Evolutionary conservation across 2,113 vertebrate species (phyloP), one percentile per base, ranked within the genome.

Genomic region (Gasterosteus aculeatus): DNA sequence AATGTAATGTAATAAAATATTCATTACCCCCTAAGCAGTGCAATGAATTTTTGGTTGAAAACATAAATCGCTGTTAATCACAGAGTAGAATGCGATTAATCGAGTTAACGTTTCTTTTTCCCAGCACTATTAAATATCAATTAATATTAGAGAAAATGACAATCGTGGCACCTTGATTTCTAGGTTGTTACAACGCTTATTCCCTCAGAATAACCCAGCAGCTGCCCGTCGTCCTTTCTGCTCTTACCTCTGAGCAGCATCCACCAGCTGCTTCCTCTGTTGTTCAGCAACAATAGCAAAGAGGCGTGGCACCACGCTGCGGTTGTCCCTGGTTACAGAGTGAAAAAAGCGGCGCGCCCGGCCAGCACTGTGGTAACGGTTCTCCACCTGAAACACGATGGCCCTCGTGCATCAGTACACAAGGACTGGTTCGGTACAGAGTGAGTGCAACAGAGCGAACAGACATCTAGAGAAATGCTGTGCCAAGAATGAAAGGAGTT

Each of bases 241-340:
- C n/a, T 22, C 62, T 88, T 92, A 99, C 98, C 96, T 95, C 83
- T 95, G 96, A 56, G 96, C 95, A 15, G 87, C 87, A 10, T 98
- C 96, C 57, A 94, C 93, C 67, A 96, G 93, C 42, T 93, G 94
- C 87, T 96, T 98, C 82, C 97, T 95, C 87, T 93, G 93, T 85
- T 95, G 94, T 92, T 99, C 98, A 9, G 96, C 95, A 68, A 94
- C 94, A 67, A 99, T 94, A 7, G 96, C 96, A 69, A 98, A 99
- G 63, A 99, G 85, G 92, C 93, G 95, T 0, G 98, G 98, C 85
- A 97, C 92, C 78, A 98, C 78, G 10, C 87, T 90, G 14, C 80
- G 42, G 31, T 86, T 51, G 74, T 87, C 91, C 91, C 92, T 95
- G 69, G 92, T 92, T 67, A 97, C 57, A 6, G 84, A 56, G 60